phyloP scores from a whole-genome alignment of 2,113 vertebrate species.

The Tyto alba region DNA sequence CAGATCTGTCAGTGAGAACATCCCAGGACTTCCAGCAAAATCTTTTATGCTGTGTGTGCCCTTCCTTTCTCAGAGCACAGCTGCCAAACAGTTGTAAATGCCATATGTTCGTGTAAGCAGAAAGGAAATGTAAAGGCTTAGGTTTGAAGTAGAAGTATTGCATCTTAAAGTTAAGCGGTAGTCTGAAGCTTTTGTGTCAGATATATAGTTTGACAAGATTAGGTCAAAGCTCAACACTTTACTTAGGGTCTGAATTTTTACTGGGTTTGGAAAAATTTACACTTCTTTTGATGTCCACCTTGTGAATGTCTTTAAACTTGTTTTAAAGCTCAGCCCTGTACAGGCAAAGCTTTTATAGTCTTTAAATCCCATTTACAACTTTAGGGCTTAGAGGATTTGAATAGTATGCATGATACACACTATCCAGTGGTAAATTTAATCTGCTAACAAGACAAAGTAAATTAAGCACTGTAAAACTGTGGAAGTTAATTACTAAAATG shows the following conservation, averaged over 20 bases:
- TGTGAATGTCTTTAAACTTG: neutral
- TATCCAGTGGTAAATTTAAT: neutral
- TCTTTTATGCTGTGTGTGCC: neutral
- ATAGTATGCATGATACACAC: neutral
- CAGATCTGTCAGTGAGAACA: conserved; percentile 1
- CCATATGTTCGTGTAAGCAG: neutral
- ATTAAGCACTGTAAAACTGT: neutral
- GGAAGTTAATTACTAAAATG: neutral
- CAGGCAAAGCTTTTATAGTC: neutral
- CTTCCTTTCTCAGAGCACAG: conserved; percentile 15
- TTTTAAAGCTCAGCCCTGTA: neutral
- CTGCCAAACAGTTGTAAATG: conserved; percentile 37
- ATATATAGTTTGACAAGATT: neutral
- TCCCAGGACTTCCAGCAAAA: conserved; percentile 13
- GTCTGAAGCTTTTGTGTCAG: neutral
- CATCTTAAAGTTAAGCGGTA: neutral
- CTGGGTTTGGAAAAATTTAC: neutral
- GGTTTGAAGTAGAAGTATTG: neutral
- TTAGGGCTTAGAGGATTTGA: neutral
- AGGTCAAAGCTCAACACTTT: neutral
- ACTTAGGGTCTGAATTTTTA: neutral
- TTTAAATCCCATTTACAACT: neutral
- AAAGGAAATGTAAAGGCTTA: neutral
- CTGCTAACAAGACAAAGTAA: neutral
- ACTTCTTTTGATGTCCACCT: neutral